Conservation (phyloP, 2,888 invertebrate species). For the Tigriopus californicus region DNA sequence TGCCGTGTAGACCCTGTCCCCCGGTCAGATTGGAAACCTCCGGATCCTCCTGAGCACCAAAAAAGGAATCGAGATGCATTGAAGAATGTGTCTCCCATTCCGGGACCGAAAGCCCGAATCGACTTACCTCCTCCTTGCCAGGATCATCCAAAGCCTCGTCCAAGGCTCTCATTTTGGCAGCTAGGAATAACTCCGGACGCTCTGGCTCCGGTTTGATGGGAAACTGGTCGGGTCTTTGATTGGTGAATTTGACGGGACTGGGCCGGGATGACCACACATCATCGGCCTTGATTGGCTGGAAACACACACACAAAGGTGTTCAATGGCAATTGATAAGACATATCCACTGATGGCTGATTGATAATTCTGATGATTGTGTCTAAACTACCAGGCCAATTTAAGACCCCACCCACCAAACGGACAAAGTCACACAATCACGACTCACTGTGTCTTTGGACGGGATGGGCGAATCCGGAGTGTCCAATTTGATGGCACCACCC, state of each 20-base stretch:
- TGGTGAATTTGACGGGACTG: slow-evolving; percentile 5
- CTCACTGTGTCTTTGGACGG: too few relatives aligned
- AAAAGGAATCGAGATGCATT: not conserved
- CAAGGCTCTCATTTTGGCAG: not conserved
- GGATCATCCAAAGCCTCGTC: not conserved
- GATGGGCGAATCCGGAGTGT: too few relatives aligned
- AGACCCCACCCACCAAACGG: too few relatives aligned
- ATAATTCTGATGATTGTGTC: not conserved
- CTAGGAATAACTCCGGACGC: not conserved
- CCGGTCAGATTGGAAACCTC: not conserved
- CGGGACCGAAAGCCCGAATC: not conserved
- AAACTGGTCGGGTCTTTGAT: slow-evolving; percentile 2
- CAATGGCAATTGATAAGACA: not conserved
- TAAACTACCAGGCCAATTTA: too few relatives aligned
- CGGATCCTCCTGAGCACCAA: not conserved
- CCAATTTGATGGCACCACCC: too few relatives aligned
- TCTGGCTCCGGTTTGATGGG: not conserved
- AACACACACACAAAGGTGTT: not conserved
- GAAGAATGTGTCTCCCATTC: not conserved
- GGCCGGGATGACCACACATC: not conserved
- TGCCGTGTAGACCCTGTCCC: not conserved
- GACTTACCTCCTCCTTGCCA: not conserved
- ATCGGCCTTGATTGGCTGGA: not conserved
- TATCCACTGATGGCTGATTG: not conserved
- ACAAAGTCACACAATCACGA: too few relatives aligned